A percentile compares a stretch with the other conserved stretches of the same genome.
Conservation (phyloP, 1,140 invertebrate genomes). For the Zaprionus capensis region DNA sequence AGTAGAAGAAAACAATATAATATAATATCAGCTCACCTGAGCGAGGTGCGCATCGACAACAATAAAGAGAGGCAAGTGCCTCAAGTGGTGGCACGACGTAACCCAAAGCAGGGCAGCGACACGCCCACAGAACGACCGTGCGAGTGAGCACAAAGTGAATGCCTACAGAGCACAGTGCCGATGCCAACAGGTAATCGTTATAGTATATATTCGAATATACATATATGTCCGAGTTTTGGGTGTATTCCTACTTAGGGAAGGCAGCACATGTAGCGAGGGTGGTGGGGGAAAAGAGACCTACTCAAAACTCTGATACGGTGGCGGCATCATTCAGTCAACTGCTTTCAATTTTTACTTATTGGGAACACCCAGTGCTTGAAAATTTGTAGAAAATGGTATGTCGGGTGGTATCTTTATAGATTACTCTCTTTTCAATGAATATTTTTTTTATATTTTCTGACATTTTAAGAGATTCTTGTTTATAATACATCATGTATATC, state of each 20-base stretch:
- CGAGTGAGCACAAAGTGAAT: constrained; percentile 45
- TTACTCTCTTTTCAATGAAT: too few relatives aligned
- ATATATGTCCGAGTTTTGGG: neutral
- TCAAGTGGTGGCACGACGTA: constrained; percentile 32
- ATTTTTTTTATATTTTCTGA: too few relatives aligned
- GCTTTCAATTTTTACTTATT: constrained; percentile 56
- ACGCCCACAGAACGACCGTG: constrained; percentile 45
- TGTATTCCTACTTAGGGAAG: constrained; percentile 31
- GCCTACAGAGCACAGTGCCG: constrained; percentile 31
- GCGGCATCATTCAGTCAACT: constrained; percentile 39
- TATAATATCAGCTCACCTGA: constrained; percentile 52
- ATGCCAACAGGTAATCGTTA: constrained; percentile 50
- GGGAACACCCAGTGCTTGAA: too few relatives aligned
- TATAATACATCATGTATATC: too few relatives aligned
- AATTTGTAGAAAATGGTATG: too few relatives aligned
- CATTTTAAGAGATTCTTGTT: too few relatives aligned
- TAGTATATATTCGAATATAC: constrained; percentile 21
- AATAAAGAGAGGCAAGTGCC: constrained; percentile 28
- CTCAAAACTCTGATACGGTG: constrained; percentile 20
- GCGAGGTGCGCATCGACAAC: constrained; percentile 4
- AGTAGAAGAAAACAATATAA: constrained; percentile 6
- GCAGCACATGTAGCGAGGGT: constrained; percentile 16
- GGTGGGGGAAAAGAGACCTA: neutral
- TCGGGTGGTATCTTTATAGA: too few relatives aligned
- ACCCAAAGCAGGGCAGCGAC: constrained; percentile 40